Evolutionary conservation across 2,888 invertebrate genomes (phyloP), one percentile per base, ranked within the genome.

Genomic region (Synergus umbraculus): DNA sequence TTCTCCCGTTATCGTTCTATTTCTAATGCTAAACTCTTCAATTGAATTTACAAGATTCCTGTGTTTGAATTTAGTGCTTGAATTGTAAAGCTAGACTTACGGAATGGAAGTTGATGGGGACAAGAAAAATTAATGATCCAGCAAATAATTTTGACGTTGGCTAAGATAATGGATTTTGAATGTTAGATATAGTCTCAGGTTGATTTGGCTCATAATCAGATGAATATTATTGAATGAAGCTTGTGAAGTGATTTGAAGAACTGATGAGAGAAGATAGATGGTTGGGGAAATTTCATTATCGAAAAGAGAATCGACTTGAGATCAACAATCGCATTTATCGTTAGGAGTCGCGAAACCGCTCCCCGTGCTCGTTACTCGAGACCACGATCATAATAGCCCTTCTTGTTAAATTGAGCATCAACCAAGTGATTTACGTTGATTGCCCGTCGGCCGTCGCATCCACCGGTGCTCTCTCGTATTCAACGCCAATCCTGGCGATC

Each of bases 331-430:
- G 54, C 73, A 41, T 73, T 73, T 54, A 73, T 73, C 54, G 54
- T 54, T 37, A 22, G 18, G 54, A 73, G 54, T 73, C 73, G 73
- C 73, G 73, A 37, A 41, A 43, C 65, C 67, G 77, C 81, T 81
- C 78, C 78, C 79, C 46, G 79, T 79, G 85, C 87, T 87, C 88
- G 91, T 90, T 91, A 89, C 88, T 90, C 87, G 86, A 88, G 88
- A 87, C 89, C 87, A 84, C 85, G 89, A 90, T 91, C 89, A 89
- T 90, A 91, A 91, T 91, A 89, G 90, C 88, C 88, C 90, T 90
- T 90, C 90, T 91, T 90, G 91, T 91, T 91, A 91, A 91, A 91
- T 91, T 90, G 90, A 91, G 90, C 90, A 91, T 91, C 90, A 88
- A 88, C 88, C 90, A 89, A 91, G 91, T 91, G 90, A 91, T 91